These are phyloP conservation scores for Sebastes cheni DNA, from an alignment of 2,797 vertebrate genomes.

Conservation along the genomic window DNA sequence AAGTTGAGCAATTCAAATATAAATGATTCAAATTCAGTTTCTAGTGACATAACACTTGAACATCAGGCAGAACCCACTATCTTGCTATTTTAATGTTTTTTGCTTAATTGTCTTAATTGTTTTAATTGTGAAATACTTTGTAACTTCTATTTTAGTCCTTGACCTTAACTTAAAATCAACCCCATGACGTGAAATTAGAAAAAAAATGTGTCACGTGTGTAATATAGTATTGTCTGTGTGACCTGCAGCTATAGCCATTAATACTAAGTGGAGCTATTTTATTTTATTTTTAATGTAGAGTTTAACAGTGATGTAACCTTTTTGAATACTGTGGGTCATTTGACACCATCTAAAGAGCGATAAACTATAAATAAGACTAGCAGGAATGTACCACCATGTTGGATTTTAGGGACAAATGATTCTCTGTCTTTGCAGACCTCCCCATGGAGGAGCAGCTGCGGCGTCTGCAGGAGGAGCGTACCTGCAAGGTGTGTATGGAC, in stretches of 20 bases:
- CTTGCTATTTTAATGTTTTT: too few species aligned
- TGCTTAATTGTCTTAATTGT: too few species aligned
- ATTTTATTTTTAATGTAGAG: neutral
- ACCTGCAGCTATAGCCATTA: neutral
- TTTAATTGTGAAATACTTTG: neutral
- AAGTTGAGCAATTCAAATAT: too few species aligned
- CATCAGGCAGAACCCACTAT: neutral
- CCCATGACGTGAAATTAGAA: neutral
- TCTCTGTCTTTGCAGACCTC: conserved; percentile 82
- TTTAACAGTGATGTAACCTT: neutral
- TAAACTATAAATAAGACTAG: neutral
- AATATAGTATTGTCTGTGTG: neutral
- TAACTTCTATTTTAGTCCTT: neutral
- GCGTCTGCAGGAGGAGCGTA: conserved; percentile 94
- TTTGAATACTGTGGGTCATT: neutral
- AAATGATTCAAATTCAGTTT: too few species aligned
- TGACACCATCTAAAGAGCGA: neutral
- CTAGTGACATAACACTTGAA: neutral
- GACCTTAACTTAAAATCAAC: neutral
- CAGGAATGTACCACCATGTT: neutral
- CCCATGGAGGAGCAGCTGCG: conserved; percentile 96
- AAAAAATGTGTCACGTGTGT: neutral
- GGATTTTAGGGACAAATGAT: neutral
- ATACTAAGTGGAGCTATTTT: neutral
- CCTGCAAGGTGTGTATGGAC: conserved; percentile 99